phyloP scores from a whole-genome alignment of 2,888 invertebrate species.

The Serrognathus titanus region DNA sequence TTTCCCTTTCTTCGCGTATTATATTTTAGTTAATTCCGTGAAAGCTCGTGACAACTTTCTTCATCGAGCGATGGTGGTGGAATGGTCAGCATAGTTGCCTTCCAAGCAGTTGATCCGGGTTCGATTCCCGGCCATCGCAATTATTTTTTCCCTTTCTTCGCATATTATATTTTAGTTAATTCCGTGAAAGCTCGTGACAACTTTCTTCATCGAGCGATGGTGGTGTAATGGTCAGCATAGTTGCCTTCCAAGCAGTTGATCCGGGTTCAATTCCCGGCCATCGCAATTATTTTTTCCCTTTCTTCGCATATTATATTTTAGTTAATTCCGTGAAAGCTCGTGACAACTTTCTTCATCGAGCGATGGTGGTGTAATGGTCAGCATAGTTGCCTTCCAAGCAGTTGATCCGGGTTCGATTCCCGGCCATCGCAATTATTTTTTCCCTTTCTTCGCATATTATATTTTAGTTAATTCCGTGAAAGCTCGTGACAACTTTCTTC shows the following conservation, averaged over 20 bases:
- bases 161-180: too few relatives aligned
- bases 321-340: too few relatives aligned
- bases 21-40: too few relatives aligned
- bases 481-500: too few relatives aligned
- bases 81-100: slow-evolving; percentile 51
- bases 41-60: too few relatives aligned
- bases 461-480: too few relatives aligned
- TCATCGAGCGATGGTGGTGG: slow-evolving; percentile 32
- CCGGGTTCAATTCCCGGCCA: slow-evolving; percentile 52
- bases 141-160: too few relatives aligned
- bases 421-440: slow-evolving; percentile 38
- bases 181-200: too few relatives aligned
- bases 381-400: slow-evolving; percentile 52
- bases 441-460: too few relatives aligned
- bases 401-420: slow-evolving; percentile 52
- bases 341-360: background rate
- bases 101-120: slow-evolving; percentile 52
- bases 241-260: slow-evolving; percentile 52
- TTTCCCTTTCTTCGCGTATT: too few relatives aligned
- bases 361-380: slow-evolving; percentile 45
- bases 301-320: too few relatives aligned
- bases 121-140: slow-evolving; percentile 48
- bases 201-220: slow-evolving; percentile 5
- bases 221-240: slow-evolving; percentile 50
- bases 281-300: slow-evolving; percentile 13